Conservation (phyloP, 2,888 invertebrate genomes). For the Altica lythri region DNA sequence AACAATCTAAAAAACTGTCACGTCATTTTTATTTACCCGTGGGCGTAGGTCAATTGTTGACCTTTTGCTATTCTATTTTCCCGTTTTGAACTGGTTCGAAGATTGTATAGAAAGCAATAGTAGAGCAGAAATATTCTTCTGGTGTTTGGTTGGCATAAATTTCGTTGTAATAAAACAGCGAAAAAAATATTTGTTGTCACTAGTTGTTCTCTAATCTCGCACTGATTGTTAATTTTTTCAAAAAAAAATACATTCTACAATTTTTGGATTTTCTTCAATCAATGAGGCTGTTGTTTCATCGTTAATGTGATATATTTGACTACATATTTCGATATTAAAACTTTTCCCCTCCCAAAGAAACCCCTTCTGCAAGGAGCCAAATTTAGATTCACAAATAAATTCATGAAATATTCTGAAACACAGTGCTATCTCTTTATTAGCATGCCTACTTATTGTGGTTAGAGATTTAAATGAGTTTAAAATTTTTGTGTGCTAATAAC, state of each 20-base stretch:
- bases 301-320: constrained; percentile 60
- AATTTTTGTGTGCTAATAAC: too few relatives aligned
- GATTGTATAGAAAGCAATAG: constrained; percentile 15
- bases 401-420: too few relatives aligned
- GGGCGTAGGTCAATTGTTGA: constrained; percentile 24
- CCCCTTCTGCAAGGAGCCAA: neutral
- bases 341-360: constrained; percentile 31
- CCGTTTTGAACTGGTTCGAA: neutral
- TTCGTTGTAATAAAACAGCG: neutral
- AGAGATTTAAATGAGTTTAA: too few relatives aligned
- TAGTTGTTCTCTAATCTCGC: constrained; percentile 18
- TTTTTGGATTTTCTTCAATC: constrained; percentile 34
- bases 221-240: constrained; percentile 4
- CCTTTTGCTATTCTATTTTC: constrained; percentile 22
- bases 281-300: constrained; percentile 55
- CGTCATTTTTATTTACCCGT: constrained; percentile 16
- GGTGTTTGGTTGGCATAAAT: neutral
- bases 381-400: constrained; percentile 1
- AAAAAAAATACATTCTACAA: constrained; percentile 2
- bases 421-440: too few relatives aligned
- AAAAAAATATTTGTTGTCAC: constrained; percentile 14
- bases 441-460: too few relatives aligned
- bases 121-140: constrained; percentile 6
- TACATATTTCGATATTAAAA: constrained; percentile 54
- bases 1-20: constrained; percentile 11